Base-by-base conservation (phyloP, 2,797 vertebrate species). In the Alcedo atthis region DNA sequence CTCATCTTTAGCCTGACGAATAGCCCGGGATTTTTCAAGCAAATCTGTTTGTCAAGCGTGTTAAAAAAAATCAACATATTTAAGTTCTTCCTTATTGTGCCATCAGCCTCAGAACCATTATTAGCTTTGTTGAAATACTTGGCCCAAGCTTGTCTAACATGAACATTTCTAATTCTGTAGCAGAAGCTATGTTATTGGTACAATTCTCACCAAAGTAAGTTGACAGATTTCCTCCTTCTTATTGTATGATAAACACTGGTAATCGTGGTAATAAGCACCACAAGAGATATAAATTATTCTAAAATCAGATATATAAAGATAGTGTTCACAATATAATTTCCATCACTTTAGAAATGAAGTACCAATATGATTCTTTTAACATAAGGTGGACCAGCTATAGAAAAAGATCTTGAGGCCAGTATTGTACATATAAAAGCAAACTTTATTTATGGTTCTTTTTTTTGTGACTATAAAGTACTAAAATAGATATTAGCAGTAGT, bases 21-120 rank as follows among this genome's bases (percentile, higher is more conserved):
- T 99, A 37, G 98, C 99, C 45, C 99, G 98, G 66, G 99, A 99
- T 96, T 99, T 99, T 97, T 99, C 99, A 94, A 99, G 98, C 96
- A 99, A 97, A 96, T 99, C 99, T 99, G 96, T 97, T 95, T 67
- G 28, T 92, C 45, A 68, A 37, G 58, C 26, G 25, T 54, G 95
- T 96, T 96, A 96, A 95, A 92, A 88, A 55, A 67, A 45, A 45
- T 26, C 25, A 84, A n/a, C 15, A 5, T 37, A n/a, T 77, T 93
- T 81, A 49, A 77, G 33, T 77, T 64, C 54, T 85, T 81, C 42
- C 49, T 85, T 66, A 33, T 55, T 71, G 33, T 82, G 32, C 35
- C 40, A 25, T 68, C 43, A 80, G 43, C 22, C 64, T 90, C 45
- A 76, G 79, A 82, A 42, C 32, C 26, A 78, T 28, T 32, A 48